phyloP scores from a whole-genome alignment of 2,113 vertebrate genomes.

The Chascanopsetta lugubris region DNA sequence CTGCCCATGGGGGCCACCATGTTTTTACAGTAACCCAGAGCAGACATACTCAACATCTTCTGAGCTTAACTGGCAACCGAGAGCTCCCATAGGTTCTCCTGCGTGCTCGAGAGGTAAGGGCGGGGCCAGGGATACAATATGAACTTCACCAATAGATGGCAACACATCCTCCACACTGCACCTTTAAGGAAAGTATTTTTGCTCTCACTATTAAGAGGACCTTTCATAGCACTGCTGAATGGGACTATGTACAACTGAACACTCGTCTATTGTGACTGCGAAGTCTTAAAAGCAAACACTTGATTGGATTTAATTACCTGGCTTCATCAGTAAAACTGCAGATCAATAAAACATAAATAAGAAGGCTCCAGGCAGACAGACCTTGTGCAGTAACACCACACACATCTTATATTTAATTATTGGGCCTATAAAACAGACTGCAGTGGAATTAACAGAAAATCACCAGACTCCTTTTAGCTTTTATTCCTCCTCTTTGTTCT shows the following conservation, averaged over 20 bases:
- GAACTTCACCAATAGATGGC: too few species aligned
- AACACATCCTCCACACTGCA: too few species aligned
- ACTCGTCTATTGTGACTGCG: constrained; percentile 3
- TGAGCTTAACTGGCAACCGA: too few species aligned
- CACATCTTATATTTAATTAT: constrained; percentile 32
- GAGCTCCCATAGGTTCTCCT: too few species aligned
- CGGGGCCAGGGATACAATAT: too few species aligned
- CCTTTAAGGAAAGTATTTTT: too few species aligned
- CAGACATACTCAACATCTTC: too few species aligned
- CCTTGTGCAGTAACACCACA: constrained; percentile 15
- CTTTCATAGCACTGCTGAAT: not conserved
- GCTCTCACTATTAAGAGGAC: not conserved
- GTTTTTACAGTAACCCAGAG: too few species aligned
- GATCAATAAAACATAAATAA: constrained; percentile 47
- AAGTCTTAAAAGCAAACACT: constrained; percentile 1
- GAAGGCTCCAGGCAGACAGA: constrained; percentile 1
- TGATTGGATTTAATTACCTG: constrained; percentile 35
- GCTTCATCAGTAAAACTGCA: constrained; percentile 28
- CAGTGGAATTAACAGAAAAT: constrained; percentile 24
- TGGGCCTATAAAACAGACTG: constrained; percentile 27
- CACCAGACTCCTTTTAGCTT: constrained; percentile 23
- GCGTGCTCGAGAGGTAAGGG: too few species aligned
- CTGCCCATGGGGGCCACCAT: too few species aligned
- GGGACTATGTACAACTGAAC: not conserved
- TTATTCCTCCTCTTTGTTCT: constrained; percentile 13